A percentile compares a stretch with the other conserved stretches of the same genome.
Evolutionary conservation across 2,888 invertebrate genomes (phyloP).

Genomic region (Scelioninae gen. 1): DNA sequence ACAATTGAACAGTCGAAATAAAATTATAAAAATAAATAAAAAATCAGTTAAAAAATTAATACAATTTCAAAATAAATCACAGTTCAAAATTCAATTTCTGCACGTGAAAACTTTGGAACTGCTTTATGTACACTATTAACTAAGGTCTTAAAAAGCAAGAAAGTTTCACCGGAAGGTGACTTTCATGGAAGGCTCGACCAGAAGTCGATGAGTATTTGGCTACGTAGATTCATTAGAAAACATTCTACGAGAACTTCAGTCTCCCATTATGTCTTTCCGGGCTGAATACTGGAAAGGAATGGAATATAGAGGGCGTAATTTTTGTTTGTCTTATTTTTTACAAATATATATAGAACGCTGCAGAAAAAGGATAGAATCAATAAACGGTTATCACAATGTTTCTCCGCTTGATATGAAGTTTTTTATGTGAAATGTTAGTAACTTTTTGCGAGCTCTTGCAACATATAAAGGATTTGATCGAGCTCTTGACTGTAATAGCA

Average conservation of each 20-base stretch:
- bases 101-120: too few species aligned
- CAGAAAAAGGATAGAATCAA: conserved; percentile 4
- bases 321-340: conserved; percentile 15
- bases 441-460: conserved; percentile 81
- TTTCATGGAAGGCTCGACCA: conserved; percentile 51
- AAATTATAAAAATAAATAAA: too few species aligned
- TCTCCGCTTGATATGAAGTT: conserved; percentile 61
- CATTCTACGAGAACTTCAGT: conserved; percentile 39
- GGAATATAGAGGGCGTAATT: conserved; percentile 9
- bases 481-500: conserved; percentile 82
- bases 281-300: conserved; percentile 38
- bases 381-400: conserved; percentile 58
- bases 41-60: too few species aligned
- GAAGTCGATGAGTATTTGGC: conserved; percentile 48
- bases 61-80: too few species aligned
- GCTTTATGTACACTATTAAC: conserved; percentile 21
- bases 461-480: conserved; percentile 81
- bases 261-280: conserved; percentile 28
- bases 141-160: conserved; percentile 31
- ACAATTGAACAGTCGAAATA: too few species aligned
- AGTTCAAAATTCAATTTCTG: too few species aligned
- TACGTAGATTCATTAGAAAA: conserved; percentile 28
- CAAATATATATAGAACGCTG: conserved; percentile 11
- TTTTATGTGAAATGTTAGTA: conserved; percentile 30
- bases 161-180: conserved; percentile 18